Evolutionary conservation across 2,888 invertebrate genomes (phyloP).

Genomic region (Caenorhabditis sp.): DNA sequence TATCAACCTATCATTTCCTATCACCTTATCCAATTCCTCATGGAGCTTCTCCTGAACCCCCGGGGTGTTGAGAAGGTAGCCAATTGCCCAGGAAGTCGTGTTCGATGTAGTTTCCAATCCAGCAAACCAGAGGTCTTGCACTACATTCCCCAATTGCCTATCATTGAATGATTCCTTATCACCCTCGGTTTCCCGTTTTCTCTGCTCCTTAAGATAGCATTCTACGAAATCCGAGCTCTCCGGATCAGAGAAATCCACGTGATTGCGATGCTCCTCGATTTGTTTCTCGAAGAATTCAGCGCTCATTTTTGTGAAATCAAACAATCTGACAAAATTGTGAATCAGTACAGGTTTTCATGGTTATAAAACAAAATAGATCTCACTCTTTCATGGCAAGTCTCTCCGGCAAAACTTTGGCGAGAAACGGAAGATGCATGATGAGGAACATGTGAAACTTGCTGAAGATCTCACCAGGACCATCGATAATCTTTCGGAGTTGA

Average conservation of each 20-base stretch:
- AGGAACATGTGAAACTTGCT: slow-evolving; percentile 2
- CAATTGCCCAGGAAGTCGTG: slow-evolving; percentile 65
- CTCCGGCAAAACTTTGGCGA: slow-evolving; percentile 21
- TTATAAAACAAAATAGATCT: neutral
- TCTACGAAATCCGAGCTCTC: slow-evolving; percentile 63
- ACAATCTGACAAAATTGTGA: no score
- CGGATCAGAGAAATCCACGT: slow-evolving; percentile 44
- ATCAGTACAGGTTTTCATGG: neutral
- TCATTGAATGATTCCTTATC: slow-evolving; percentile 52
- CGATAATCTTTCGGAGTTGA: slow-evolving; percentile 37
- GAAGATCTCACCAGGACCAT: slow-evolving; percentile 12
- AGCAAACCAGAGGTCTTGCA: slow-evolving; percentile 69
- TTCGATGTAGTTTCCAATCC: slow-evolving; percentile 69
- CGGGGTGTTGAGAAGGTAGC: slow-evolving; percentile 62
- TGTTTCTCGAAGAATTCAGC: slow-evolving; percentile 60
- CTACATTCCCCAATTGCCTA: slow-evolving; percentile 57
- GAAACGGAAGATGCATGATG: slow-evolving; percentile 14
- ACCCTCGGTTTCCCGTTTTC: slow-evolving; percentile 43
- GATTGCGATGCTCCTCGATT: slow-evolving; percentile 56
- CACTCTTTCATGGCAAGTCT: slow-evolving; percentile 22
- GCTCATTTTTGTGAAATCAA: neutral
- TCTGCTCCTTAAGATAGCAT: slow-evolving; percentile 64
- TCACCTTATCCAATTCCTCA: slow-evolving; percentile 65
- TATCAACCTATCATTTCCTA: slow-evolving; percentile 64
- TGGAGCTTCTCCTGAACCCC: slow-evolving; percentile 65